Base-by-base conservation (phyloP, 2,888 invertebrate species). In the Gerris lacustris region DNA sequence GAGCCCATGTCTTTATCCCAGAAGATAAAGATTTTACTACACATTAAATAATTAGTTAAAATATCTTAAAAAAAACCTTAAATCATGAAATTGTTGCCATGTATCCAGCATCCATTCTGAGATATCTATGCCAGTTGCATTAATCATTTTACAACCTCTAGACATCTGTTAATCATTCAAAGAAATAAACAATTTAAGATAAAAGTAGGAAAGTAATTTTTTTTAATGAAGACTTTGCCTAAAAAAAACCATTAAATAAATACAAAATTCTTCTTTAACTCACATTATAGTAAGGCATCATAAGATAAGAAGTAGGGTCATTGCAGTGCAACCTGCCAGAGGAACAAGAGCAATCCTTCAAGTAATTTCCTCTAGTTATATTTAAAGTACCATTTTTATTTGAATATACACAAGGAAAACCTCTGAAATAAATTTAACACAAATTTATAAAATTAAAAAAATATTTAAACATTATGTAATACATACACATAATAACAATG, bases 101-200 rank as follows among this genome's bases (percentile, higher is more conserved):
- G 74, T 71, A 11, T 70, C 69, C 18, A 74, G 69, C 43, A 73
- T 71, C 72, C 73, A 74, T 7, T 73, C 67, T 44, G 72, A 63
- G 2, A 72, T 45, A 18, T 73, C 71, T 66, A 70, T 68, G 44
- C 69, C 71, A 45, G 72, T 73, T 18, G 73, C 64, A 44, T 74
- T 72, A 11, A 73, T 62, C 44, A 74, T 69, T 66, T 69, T 47
- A 63, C 67, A 62, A 44, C 71, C 72, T 15, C 66, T 17, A 7
- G 72, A 67, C 17, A 72, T 63, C 74, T 74, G 45, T 9, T 44
- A 31, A 31, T 31, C 31, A 31, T 31, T 31, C 1, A 31, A 31
- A 31, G 2, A 31, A 31, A 31, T 31, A 31, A 31, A 31, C 31
- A 31, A 31, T 31, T 31, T 2, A 31, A 31, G 31, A 31, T 31